Percentiles rank a stretch among this genome's conserved stretches.
Conservation (phyloP, 2,888 invertebrate species). For the Strigamia maritima region DNA sequence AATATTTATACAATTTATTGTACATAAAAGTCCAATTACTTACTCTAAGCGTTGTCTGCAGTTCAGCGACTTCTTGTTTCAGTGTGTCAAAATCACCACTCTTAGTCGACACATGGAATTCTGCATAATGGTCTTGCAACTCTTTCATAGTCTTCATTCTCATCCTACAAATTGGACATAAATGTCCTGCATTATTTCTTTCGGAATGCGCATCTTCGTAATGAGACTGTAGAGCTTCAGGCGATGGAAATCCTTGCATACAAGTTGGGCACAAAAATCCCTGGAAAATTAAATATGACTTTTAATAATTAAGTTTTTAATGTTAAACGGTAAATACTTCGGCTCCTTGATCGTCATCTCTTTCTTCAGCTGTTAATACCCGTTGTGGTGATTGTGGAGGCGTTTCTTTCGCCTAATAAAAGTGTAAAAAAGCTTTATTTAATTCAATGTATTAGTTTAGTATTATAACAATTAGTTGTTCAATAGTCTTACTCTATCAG, state of each 20-base stretch:
- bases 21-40: conserved; percentile 37
- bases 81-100: conserved; percentile 51
- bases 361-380: neutral
- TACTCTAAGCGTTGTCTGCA: conserved; percentile 48
- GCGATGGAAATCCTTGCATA: conserved; percentile 53
- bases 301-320: neutral
- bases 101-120: conserved; percentile 45
- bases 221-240: conserved; percentile 54
- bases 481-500: neutral
- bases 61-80: conserved; percentile 51
- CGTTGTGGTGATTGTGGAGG: neutral
- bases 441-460: neutral
- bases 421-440: neutral
- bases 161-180: conserved; percentile 47
- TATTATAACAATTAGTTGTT: neutral
- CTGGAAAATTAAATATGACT: conserved; percentile 44
- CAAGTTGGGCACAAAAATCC: conserved; percentile 57
- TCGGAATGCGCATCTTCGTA: conserved; percentile 46
- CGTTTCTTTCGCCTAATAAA: neutral
- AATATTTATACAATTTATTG: neutral
- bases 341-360: neutral
- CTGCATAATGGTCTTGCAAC: conserved; percentile 46
- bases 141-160: conserved; percentile 46
- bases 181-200: conserved; percentile 48
- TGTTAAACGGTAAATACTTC: neutral